phyloP scores from a whole-genome alignment of 2,888 invertebrate genomes.

The Lysandra bellargus region DNA sequence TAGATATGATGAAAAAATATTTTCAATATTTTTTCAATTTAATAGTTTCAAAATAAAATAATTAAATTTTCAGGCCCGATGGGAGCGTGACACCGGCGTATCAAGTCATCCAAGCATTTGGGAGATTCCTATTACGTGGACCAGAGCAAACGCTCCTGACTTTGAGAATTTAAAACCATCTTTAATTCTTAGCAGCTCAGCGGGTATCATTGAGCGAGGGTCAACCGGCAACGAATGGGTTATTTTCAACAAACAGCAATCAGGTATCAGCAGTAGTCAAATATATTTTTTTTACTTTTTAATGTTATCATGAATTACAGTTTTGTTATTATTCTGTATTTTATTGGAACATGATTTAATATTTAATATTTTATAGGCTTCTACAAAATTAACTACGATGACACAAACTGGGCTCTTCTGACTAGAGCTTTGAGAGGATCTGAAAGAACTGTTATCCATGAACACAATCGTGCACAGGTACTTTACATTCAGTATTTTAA shows the following conservation, averaged over 20 bases:
- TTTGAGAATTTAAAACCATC: conserved; percentile 67
- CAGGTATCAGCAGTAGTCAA: conserved; percentile 58
- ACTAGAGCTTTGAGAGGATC: conserved; percentile 66
- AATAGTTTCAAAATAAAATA: background rate
- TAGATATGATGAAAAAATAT: background rate
- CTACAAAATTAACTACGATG: conserved; percentile 83
- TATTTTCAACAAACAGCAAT: conserved; percentile 81
- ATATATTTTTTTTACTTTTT: background rate
- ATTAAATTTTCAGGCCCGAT: conserved; percentile 53
- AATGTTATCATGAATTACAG: background rate
- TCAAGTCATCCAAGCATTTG: conserved; percentile 53
- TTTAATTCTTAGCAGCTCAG: conserved; percentile 50
- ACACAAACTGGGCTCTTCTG: conserved; percentile 78
- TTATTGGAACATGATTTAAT: background rate
- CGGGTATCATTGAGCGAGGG: conserved; percentile 52
- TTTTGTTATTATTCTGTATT: background rate
- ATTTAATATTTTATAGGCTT: conserved; percentile 66
- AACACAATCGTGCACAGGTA: conserved; percentile 85
- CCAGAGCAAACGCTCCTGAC: conserved; percentile 59
- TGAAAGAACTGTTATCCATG: conserved; percentile 74
- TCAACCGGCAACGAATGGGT: conserved; percentile 76
- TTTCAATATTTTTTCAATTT: background rate
- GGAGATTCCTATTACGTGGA: conserved; percentile 73
- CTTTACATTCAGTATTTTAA: background rate
- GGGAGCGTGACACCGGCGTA: conserved; percentile 56